Conservation (phyloP, 2,888 invertebrate genomes). For the Aphodius granarius region DNA sequence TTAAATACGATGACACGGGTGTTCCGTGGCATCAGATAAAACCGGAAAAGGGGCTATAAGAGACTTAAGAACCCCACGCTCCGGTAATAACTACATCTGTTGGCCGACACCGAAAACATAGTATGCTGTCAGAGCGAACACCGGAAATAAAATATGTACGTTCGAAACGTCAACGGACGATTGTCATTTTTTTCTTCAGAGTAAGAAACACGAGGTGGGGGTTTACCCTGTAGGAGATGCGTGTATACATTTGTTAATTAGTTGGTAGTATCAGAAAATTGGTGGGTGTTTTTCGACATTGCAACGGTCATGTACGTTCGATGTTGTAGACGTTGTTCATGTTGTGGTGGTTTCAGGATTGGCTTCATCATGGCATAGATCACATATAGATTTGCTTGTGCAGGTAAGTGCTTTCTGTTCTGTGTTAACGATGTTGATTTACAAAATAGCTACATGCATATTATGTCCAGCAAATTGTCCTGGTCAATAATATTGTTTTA, state of each 20-base stretch:
- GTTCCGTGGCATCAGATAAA: conserved; percentile 25
- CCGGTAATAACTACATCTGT: conserved; percentile 36
- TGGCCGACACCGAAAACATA: conserved; percentile 26
- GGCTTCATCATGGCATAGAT: background rate
- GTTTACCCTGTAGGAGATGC: background rate
- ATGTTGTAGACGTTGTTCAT: background rate
- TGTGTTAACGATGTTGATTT: no score
- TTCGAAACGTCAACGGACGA: conserved; percentile 19
- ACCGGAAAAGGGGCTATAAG: conserved; percentile 17
- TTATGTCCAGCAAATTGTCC: no score
- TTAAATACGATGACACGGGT: conserved; percentile 42
- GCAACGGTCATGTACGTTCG: background rate
- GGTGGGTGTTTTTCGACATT: background rate
- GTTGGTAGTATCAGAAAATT: background rate
- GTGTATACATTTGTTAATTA: background rate
- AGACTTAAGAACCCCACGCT: conserved; percentile 1
- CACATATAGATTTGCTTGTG: background rate
- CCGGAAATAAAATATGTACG: conserved; percentile 23
- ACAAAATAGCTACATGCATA: no score
- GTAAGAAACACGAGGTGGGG: background rate
- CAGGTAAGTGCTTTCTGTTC: background rate
- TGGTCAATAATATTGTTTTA: no score
- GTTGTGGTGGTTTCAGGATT: background rate
- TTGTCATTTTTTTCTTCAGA: background rate
- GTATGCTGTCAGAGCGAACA: conserved; percentile 23